phyloP scores from a whole-genome alignment of 2,113 vertebrate species.

The Puffinus mauretanicus region DNA sequence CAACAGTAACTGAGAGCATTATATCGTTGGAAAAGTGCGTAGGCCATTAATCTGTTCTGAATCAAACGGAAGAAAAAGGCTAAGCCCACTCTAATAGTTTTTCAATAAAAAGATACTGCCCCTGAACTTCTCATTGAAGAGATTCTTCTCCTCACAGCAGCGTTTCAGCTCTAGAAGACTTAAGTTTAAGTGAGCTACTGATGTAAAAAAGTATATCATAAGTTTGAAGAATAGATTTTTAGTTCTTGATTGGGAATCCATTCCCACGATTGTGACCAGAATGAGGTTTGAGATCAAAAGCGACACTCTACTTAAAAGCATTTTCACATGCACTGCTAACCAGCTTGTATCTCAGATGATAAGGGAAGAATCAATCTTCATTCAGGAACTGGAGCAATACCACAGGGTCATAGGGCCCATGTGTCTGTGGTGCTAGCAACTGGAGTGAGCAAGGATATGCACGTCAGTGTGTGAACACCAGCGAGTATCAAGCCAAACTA shows the following conservation, averaged over 20 bases:
- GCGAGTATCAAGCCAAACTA: neutral
- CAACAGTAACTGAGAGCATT: neutral
- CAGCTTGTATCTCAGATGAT: neutral
- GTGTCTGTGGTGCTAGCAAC: neutral
- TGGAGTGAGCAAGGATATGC: neutral
- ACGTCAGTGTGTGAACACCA: accelerated
- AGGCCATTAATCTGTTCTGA: neutral
- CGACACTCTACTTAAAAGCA: neutral
- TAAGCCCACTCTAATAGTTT: neutral
- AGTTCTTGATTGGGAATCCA: neutral
- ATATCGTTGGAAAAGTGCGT: accelerated
- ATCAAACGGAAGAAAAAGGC: neutral
- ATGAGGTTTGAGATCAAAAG: neutral
- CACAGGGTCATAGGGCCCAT: neutral
- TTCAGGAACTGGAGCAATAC: neutral
- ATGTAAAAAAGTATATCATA: neutral
- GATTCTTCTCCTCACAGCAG: neutral
- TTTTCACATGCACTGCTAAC: neutral
- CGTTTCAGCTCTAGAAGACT: neutral
- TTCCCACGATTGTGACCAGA: neutral
- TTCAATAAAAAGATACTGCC: neutral
- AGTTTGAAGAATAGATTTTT: neutral
- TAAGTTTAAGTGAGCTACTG: neutral
- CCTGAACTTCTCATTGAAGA: neutral
- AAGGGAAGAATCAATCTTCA: neutral